Conservation (phyloP, 2,797 vertebrate species). For the Hippocampus kuda region DNA sequence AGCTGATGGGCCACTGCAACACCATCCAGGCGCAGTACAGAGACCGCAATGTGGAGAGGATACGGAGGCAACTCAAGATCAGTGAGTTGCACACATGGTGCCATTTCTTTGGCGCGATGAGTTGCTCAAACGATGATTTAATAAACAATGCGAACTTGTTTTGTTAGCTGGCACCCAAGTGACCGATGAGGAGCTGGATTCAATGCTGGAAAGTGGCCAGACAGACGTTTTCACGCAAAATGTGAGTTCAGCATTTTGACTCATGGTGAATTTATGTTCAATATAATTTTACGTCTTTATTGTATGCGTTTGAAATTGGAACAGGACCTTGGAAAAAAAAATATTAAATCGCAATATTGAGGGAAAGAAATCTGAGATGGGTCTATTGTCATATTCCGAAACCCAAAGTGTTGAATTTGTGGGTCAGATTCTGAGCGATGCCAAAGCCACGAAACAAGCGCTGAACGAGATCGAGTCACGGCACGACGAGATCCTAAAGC, state of each 20-base stretch:
- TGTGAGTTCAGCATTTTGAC: constrained; percentile 62
- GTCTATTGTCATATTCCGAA: background rate
- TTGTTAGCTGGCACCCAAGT: constrained; percentile 65
- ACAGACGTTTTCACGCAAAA: constrained; percentile 87
- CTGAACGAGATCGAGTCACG: constrained; percentile 83
- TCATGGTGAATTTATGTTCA: background rate
- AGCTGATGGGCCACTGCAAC: constrained; percentile 78
- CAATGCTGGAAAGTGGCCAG: constrained; percentile 82
- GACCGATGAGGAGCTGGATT: constrained; percentile 74
- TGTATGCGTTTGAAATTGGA: too few relatives aligned
- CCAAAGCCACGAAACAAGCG: constrained; percentile 75
- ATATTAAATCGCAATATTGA: too few relatives aligned
- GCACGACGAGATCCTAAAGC: constrained; percentile 83
- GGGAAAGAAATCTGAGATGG: background rate
- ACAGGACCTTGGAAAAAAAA: too few relatives aligned
- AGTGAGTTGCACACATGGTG: constrained; percentile 62
- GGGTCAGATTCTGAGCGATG: constrained; percentile 75
- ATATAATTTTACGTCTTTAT: too few relatives aligned
- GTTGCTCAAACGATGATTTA: background rate
- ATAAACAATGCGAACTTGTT: background rate
- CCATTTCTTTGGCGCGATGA: background rate
- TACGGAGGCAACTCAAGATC: constrained; percentile 82
- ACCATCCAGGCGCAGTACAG: constrained; percentile 77
- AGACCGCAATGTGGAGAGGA: constrained; percentile 80
- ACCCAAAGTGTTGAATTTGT: background rate